A percentile compares a stretch with the other conserved stretches of the same genome.
Evolutionary conservation across 2,797 vertebrate species (phyloP).

Genomic region (Sphenodon punctatus): DNA sequence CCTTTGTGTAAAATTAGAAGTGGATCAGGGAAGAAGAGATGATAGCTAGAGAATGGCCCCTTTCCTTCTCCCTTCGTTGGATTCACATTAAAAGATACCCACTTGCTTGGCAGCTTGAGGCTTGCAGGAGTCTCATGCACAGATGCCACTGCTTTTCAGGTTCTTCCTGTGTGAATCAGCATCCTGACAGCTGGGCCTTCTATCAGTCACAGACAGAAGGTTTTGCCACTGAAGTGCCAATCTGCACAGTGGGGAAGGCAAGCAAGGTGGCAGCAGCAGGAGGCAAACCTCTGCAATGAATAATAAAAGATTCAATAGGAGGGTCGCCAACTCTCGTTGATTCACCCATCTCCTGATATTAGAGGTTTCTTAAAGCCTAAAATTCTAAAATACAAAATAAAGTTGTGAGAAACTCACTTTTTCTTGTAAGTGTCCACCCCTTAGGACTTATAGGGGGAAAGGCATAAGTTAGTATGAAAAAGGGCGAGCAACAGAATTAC

Average conservation of each 20-base stretch:
- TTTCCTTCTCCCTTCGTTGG: neutral
- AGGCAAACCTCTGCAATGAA: neutral
- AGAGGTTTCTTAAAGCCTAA: too few relatives aligned
- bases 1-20: neutral
- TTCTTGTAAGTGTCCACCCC: too few relatives aligned
- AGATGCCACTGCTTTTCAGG: neutral
- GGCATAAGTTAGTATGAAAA: too few relatives aligned
- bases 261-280: neutral
- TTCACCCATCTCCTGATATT: too few relatives aligned
- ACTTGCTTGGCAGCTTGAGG: neutral
- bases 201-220: conserved; percentile 55
- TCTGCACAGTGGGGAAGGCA: neutral
- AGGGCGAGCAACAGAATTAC: too few relatives aligned
- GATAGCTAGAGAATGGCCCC: neutral
- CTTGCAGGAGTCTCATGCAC: neutral
- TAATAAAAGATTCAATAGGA: neutral
- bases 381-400: too few relatives aligned
- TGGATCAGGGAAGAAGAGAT: too few relatives aligned
- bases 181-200: neutral
- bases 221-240: conserved; percentile 1
- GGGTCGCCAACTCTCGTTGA: too few relatives aligned
- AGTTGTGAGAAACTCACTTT: too few relatives aligned
- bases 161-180: conserved; percentile 45
- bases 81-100: neutral
- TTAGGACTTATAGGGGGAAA: too few relatives aligned